A percentile compares a stretch with the other conserved stretches of the same genome.
These are phyloP conservation scores for Platycheirus albimanus DNA, from an alignment of 2,888 invertebrate genomes.

Conservation along the genomic window DNA sequence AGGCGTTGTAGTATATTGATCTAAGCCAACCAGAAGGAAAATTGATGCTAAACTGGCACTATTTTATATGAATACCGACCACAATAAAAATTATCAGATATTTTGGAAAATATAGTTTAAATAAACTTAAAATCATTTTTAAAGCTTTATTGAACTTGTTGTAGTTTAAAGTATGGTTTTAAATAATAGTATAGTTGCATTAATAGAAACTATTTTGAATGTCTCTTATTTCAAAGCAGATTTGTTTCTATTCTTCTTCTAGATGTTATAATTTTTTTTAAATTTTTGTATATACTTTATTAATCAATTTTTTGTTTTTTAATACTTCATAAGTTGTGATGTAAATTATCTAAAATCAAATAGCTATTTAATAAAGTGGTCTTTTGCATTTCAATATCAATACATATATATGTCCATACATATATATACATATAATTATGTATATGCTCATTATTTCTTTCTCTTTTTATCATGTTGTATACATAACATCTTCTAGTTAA, in stretches of 20 bases:
- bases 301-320: slow-evolving; percentile 8
- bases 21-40: too few species aligned
- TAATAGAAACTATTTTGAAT: too few species aligned
- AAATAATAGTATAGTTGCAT: too few species aligned
- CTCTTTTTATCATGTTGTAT: slow-evolving; percentile 45
- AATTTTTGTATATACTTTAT: background rate
- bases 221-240: slow-evolving; percentile 6
- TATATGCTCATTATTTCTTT: slow-evolving; percentile 38
- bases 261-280: background rate
- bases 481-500: slow-evolving; percentile 50
- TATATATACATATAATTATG: too few species aligned
- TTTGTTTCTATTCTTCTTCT: background rate
- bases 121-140: too few species aligned
- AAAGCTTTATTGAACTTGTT: too few species aligned
- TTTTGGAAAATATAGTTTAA: too few species aligned
- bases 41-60: too few species aligned
- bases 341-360: slow-evolving; percentile 66
- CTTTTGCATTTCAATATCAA: slow-evolving; percentile 67
- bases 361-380: slow-evolving; percentile 66
- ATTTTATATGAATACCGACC: too few species aligned
- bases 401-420: slow-evolving; percentile 25
- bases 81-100: too few species aligned
- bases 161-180: too few species aligned
- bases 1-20: too few species aligned
- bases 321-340: slow-evolving; percentile 48